Evolutionary conservation across 2,113 vertebrate species (phyloP).

Genomic region (Periophthalmus modestus): DNA sequence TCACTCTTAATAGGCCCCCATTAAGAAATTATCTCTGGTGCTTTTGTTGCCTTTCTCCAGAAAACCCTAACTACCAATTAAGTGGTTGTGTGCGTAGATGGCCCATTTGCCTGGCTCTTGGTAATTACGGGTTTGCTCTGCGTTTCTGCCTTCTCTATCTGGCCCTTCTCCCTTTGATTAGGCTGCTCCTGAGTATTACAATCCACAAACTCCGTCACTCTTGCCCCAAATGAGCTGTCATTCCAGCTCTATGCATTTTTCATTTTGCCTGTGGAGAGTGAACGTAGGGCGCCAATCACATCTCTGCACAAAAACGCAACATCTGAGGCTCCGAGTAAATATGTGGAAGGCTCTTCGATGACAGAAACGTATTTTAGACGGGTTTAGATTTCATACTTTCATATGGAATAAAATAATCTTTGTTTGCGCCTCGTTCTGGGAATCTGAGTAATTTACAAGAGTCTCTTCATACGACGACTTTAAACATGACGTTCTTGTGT

Average conservation of each 20-base stretch:
- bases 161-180: conserved; percentile 69
- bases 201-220: conserved; percentile 64
- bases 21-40: conserved; percentile 78
- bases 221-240: conserved; percentile 64
- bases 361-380: neutral
- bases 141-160: conserved; percentile 55
- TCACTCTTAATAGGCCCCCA: conserved; percentile 72
- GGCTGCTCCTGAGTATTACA: conserved; percentile 60
- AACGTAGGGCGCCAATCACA: conserved; percentile 7
- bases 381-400: neutral
- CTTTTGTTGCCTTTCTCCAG: conserved; percentile 70
- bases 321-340: neutral
- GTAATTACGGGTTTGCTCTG: conserved; percentile 72
- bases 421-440: too few species aligned
- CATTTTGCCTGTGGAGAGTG: conserved; percentile 36
- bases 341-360: conserved; percentile 6
- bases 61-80: conserved; percentile 78
- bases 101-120: conserved; percentile 70
- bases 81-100: conserved; percentile 66
- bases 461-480: too few species aligned
- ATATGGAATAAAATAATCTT: too few species aligned
- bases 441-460: neutral
- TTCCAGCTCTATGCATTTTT: conserved; percentile 60
- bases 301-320: conserved; percentile 11
- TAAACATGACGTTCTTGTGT: too few species aligned